Evolutionary conservation across 2,888 invertebrate genomes (phyloP), one percentile per base, ranked within the genome.

Genomic region (Masnerella sp.): DNA sequence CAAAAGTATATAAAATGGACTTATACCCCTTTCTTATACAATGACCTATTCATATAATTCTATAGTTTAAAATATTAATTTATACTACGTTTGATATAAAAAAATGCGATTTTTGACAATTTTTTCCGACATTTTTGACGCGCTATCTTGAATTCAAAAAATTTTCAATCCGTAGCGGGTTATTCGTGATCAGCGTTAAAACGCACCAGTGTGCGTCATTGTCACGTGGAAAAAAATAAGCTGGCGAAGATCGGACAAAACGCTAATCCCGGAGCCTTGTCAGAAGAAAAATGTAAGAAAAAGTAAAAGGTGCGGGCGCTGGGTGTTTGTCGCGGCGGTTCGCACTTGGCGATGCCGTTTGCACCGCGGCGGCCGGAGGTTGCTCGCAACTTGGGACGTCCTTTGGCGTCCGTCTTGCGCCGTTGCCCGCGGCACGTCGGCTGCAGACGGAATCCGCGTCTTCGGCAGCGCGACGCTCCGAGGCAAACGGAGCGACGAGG

Each of bases 361-460:
- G 62, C 62, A 18, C 38, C 61, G 36, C n/a, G 22, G 22, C 43
- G 25, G 47, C 28, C 62, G 12, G 47, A 52, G 8, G 18, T 65
- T 52, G 45, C 5, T 28, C 69, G 47, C 65, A 59, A 54, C 68
- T 56, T 68, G 36, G 49, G 51, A 42, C 58, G 61, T 73, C 73
- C 61, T 76, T 76, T 75, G 43, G 68, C 68, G 78, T 71, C 71
- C 73, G 74, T 78, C 78, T 78, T 75, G 73, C 79, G 81, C 76
- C 79, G 76, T 77, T 79, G 76, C 77, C 61, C 32, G 70, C 56
- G 56, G 75, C 74, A 78, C 77, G 79, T 80, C 80, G 75, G 58
- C 71, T 71, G 77, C 80, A 81, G 79, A 69, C 72, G 45, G 49
- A 62, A 76, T 64, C 49, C 51, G 54, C 11, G 77, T 77, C 78